These are phyloP conservation scores for Microctenopoma lineatum DNA, from an alignment of 2,797 vertebrate genomes.

Conservation along the genomic window DNA sequence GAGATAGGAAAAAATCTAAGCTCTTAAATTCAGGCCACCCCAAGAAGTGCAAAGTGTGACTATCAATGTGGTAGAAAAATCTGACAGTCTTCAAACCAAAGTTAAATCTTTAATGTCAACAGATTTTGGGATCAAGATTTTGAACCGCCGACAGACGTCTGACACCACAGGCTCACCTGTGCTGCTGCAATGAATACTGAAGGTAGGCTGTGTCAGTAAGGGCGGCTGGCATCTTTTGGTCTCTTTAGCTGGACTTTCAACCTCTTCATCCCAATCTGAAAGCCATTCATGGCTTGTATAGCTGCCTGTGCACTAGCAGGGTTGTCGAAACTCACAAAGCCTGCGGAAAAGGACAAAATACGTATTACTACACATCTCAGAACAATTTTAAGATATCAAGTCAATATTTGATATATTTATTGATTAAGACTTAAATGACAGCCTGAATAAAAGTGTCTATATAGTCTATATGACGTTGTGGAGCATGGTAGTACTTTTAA, in stretches of 20 bases:
- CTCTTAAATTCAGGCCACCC: not conserved
- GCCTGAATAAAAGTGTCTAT: not conserved
- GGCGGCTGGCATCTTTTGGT: slow-evolving; percentile 96
- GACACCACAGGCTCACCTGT: slow-evolving; percentile 76
- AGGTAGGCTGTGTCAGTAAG: slow-evolving; percentile 90
- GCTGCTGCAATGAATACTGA: slow-evolving; percentile 83
- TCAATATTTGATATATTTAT: not conserved
- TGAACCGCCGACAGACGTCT: not conserved
- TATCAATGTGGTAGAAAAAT: not conserved
- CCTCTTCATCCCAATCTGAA: slow-evolving; percentile 98
- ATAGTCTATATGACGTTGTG: slow-evolving; percentile 48
- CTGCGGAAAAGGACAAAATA: slow-evolving; percentile 69
- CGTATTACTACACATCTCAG: not conserved
- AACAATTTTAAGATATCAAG: not conserved
- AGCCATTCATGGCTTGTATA: slow-evolving; percentile 99
- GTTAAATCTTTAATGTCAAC: slow-evolving; percentile 3
- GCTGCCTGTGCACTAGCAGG: slow-evolving; percentile 96
- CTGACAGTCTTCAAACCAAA: not conserved
- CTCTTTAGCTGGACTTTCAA: slow-evolving; percentile 98
- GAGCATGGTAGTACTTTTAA: slow-evolving; percentile 14
- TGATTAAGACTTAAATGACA: not conserved
- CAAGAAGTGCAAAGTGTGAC: not conserved
- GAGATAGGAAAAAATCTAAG: not conserved
- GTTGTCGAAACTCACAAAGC: slow-evolving; percentile 99
- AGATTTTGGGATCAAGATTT: slow-evolving; percentile 3